Evolutionary conservation across 1,140 invertebrate genomes (phyloP), one percentile per base, ranked within the genome.

Genomic region (Drosophila punjabiensis): DNA sequence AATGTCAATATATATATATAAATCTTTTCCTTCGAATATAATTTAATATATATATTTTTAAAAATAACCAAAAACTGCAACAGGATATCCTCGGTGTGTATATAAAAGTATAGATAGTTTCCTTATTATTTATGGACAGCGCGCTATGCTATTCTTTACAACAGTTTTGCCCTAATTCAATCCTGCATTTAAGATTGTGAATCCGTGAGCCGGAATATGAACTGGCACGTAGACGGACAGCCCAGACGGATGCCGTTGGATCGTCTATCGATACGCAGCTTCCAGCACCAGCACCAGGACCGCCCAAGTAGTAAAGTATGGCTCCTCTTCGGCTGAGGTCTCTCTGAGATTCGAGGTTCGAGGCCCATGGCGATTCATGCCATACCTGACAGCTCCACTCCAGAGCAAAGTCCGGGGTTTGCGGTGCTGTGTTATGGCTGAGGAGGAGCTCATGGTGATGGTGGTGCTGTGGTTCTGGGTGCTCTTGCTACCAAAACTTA

Each of bases 401-500:
- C 55, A 24, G 9, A 39, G 55, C 35, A 10, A 58, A 39, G 20
- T 39, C 55, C 35, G 35, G 55, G 35, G 14, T 7, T 58, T 58
- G 55, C 20, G 55, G 55, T 39, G 55, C 14, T 39, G 55, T 58
- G 20, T 58, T 58, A 39, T 56, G 53, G 35, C 37, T 58, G 55
- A 7, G 55, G 35, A 24, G 53, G 18, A 37, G 53, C 11, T 4
- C 4, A 4, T 20, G 32, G 4, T 20, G 52, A 30, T 20, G 52
- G 3, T 33, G 30, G 18, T 20, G 32, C 55, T 58, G 55, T 39
- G 55, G 28, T 37, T 50, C 47, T 67, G 43, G 41, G 32, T 33
- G 58, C 11, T 30, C 37, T 39, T 58, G 35, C 35, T 58, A 24
- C 55, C 55, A 58, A 43, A 55, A 71, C 64, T 61, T 80, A 56